Conservation (phyloP, 2,797 vertebrate genomes). For the Microchirus variegatus region DNA sequence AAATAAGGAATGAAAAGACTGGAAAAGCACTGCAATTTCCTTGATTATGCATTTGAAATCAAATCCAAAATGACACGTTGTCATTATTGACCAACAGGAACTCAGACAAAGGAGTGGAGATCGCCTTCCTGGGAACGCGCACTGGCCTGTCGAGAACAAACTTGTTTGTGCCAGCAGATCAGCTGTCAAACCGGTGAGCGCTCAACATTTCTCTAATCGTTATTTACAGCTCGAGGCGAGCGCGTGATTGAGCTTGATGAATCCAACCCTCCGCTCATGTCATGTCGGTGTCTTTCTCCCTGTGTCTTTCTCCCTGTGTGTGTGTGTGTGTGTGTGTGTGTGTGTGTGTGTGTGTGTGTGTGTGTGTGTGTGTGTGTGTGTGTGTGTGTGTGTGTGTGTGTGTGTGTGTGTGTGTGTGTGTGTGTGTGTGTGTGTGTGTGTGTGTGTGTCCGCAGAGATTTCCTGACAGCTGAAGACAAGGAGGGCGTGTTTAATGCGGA, state of each 20-base stretch:
- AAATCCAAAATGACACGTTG: no score
- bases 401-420: no score
- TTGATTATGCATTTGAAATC: no score
- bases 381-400: no score
- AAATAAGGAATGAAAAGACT: no score
- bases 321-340: no score
- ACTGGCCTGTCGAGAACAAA: conserved; percentile 93
- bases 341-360: no score
- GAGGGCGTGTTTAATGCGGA: conserved; percentile 99
- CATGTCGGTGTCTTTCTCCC: conserved; percentile 33
- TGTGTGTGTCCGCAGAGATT: conserved; percentile 87
- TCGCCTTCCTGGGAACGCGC: conserved; percentile 94
- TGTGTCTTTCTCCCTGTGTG: no score
- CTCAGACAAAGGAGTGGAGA: conserved; percentile 97
- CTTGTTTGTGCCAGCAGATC: conserved; percentile 92
- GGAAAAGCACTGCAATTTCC: no score
- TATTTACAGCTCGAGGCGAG: conserved; percentile 23
- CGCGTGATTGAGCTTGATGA: conserved; percentile 35
- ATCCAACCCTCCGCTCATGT: conserved; percentile 44
- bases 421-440: no score
- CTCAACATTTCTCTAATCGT: conserved; percentile 44
- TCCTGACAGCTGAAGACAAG: conserved; percentile 94
- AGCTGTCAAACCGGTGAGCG: conserved; percentile 95
- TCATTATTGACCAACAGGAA: conserved; percentile 83
- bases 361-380: no score